Conservation (phyloP, 2,888 invertebrate genomes). For the Tachina fera region DNA sequence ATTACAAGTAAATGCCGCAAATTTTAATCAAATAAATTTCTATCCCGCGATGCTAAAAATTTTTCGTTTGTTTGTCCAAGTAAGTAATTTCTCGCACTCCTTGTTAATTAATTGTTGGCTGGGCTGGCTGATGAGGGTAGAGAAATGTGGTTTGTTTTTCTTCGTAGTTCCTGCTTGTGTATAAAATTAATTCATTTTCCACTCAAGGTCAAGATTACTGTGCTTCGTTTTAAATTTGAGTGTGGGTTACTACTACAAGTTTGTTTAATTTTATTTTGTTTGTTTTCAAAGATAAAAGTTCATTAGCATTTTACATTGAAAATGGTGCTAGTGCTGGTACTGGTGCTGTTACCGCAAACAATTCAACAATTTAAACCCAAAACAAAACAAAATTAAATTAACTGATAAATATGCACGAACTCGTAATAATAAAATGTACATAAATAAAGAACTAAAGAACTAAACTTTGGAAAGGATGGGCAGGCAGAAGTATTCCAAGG, state of each 20-base stretch:
- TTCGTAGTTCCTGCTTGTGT: constrained; percentile 3
- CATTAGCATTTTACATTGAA: constrained; percentile 55
- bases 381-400: background rate
- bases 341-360: background rate
- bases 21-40: constrained; percentile 30
- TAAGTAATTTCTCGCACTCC: constrained; percentile 14
- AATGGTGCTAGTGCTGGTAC: background rate
- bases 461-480: too few species aligned
- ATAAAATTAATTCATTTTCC: constrained; percentile 37
- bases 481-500: too few species aligned
- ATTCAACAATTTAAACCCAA: background rate
- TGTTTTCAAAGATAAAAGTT: constrained; percentile 84
- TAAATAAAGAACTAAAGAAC: background rate
- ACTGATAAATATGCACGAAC: constrained; percentile 15
- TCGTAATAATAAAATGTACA: background rate
- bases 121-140: background rate
- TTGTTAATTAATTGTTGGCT: background rate
- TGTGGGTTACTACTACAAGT: constrained; percentile 72
- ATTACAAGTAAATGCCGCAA: constrained; percentile 8
- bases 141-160: constrained; percentile 18
- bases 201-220: constrained; percentile 57
- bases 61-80: background rate
- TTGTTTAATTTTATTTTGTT: constrained; percentile 82
- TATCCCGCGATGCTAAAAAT: background rate
- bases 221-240: constrained; percentile 19